Evolutionary conservation across 2,888 invertebrate genomes (phyloP).

Genomic region (Graphium colonna): DNA sequence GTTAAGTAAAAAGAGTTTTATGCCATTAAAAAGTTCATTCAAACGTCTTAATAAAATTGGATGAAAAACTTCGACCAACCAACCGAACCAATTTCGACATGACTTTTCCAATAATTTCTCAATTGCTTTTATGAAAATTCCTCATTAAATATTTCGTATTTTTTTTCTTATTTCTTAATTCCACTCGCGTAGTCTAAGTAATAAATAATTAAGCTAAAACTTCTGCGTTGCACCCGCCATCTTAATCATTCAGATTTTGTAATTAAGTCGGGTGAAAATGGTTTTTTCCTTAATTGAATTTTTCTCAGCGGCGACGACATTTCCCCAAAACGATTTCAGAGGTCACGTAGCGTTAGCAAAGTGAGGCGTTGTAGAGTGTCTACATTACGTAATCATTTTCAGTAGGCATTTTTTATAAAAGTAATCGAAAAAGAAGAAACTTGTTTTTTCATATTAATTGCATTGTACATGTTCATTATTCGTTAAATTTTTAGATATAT

Average conservation of each 20-base stretch:
- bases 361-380: not conserved
- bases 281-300: conserved; percentile 15
- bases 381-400: not conserved
- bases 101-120: too few relatives aligned
- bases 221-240: conserved; percentile 1
- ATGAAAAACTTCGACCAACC: too few relatives aligned
- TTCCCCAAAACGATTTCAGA: conserved; percentile 7
- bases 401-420: too few relatives aligned
- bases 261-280: conserved; percentile 9
- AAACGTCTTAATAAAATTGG: too few relatives aligned
- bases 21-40: too few relatives aligned
- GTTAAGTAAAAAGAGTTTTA: too few relatives aligned
- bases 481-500: too few relatives aligned
- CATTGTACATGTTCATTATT: too few relatives aligned
- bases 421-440: too few relatives aligned
- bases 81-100: too few relatives aligned
- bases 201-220: conserved; percentile 3
- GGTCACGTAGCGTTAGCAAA: not conserved
- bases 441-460: too few relatives aligned
- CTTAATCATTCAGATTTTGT: conserved; percentile 12
- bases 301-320: conserved; percentile 15
- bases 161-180: not conserved
- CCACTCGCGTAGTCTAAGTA: not conserved
- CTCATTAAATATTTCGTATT: not conserved
- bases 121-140: not conserved